Evolutionary conservation across 2,113 vertebrate species (phyloP).

Genomic region (Lynx canadensis): DNA sequence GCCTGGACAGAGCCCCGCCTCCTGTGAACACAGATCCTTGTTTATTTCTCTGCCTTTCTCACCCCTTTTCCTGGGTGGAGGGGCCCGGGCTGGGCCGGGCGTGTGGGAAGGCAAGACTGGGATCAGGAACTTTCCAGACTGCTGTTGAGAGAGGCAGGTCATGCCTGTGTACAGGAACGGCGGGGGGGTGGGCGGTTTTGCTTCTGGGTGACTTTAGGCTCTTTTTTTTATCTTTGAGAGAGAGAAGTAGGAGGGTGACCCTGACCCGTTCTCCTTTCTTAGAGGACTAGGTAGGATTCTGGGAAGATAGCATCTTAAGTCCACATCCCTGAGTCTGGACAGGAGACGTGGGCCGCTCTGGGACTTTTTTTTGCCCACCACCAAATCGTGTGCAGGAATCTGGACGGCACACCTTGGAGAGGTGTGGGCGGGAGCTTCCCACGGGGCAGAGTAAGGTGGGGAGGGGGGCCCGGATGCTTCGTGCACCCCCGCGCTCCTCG

Average conservation of each 20-base stretch:
- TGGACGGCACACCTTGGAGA: neutral
- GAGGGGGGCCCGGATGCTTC: neutral
- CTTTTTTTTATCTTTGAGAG: neutral
- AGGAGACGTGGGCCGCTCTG: neutral
- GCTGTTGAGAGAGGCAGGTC: neutral
- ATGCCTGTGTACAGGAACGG: neutral
- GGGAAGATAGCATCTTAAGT: neutral
- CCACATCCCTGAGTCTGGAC: neutral
- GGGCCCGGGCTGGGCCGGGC: neutral
- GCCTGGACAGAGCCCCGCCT: conserved; percentile 66
- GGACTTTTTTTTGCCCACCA: too few species aligned
- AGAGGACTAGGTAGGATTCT: neutral
- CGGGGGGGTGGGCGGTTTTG: neutral
- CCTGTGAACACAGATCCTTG: conserved; percentile 75
- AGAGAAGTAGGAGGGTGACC: fast-evolving
- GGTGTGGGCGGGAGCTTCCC: neutral
- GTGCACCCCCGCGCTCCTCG: fast-evolving
- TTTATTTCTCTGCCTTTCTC: conserved; percentile 63
- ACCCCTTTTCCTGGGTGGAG: neutral
- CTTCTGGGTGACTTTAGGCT: neutral
- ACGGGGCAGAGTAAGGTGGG: neutral
- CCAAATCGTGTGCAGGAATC: too few species aligned
- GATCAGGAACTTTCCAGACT: neutral
- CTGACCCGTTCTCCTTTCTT: neutral
- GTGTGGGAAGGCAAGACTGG: neutral